Base-by-base conservation (phyloP, 2,888 invertebrate species). In the Leucophora obtusa region DNA sequence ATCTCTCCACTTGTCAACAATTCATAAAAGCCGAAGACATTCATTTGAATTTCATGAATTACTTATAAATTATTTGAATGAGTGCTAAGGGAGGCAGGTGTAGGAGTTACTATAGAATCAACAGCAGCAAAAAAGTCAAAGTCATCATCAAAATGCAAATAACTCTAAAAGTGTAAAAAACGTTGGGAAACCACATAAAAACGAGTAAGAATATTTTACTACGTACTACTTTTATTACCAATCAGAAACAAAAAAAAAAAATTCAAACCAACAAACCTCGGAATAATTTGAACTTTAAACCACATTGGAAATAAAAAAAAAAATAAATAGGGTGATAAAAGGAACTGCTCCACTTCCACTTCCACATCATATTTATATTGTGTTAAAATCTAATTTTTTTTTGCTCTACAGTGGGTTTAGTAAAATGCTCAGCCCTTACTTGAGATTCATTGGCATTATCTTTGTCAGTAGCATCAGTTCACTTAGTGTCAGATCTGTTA, bases 31-130 rank as follows among this genome's bases (percentile, higher is more conserved):
- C 59, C 53, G 50, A 77, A 74, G 77, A 77, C 65, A 74, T 77
- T 81, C 73, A 81, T 81, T 77, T 77, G 65, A 77, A 81, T 77
- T 81, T 81, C 77, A 81, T 81, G 77, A 81, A 81, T 81, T 70
- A 81, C 69, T 77, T 77, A 77, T 73, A 81, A 77, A 74, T 77
- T 66, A 74, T 65, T 56, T 69, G 70, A 77, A 81, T 77, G 71
- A 53, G 56, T n/a, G 24, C 68, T 17, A 38, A 24, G 56, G 43
- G 54, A 53, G 71, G 10, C 1, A 18, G 11, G 38, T 59, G 14
- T 1, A 6, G 59, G 14, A n/a, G 28, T 14, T n/a, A 17, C n/a
- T 8, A 8, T 53, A 18, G 59, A 35, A 70, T 33, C 51, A 58
- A 56, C 6, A 43, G 72, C 33, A 51, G 38, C 17, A 33, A n/a